These are phyloP conservation scores for Zaprionus tsacasi DNA, from an alignment of 1,140 invertebrate genomes.

Conservation along the genomic window DNA sequence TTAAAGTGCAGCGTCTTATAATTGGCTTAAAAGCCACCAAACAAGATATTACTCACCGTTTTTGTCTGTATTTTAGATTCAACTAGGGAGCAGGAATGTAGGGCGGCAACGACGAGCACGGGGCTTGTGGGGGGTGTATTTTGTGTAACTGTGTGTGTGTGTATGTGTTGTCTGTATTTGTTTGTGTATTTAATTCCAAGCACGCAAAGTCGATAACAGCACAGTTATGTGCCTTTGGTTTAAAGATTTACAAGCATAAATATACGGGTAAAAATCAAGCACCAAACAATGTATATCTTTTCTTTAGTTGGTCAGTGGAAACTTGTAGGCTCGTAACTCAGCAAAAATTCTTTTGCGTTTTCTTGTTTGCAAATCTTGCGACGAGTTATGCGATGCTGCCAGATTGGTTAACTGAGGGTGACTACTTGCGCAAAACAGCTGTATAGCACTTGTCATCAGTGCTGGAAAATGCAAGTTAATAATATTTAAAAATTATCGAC, in stretches of 20 bases:
- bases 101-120: constrained; percentile 50
- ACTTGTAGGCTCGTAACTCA: constrained; percentile 16
- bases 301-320: neutral
- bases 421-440: constrained; percentile 28
- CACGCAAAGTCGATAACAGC: constrained; percentile 20
- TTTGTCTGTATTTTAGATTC: constrained; percentile 50
- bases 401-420: constrained; percentile 1
- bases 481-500: neutral
- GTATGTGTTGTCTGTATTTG: constrained; percentile 47
- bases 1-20: constrained; percentile 35
- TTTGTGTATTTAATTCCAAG: constrained; percentile 41
- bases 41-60: constrained; percentile 73
- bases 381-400: constrained; percentile 40
- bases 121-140: constrained; percentile 30
- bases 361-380: constrained; percentile 45
- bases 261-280: constrained; percentile 17
- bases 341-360: constrained; percentile 51
- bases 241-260: constrained; percentile 19
- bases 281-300: constrained; percentile 8
- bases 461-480: constrained; percentile 1
- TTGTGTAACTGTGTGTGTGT: neutral
- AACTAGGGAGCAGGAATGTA: constrained; percentile 56
- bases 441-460: constrained; percentile 14
- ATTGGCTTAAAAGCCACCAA: constrained; percentile 61
- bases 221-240: constrained; percentile 10